Percentiles rank a stretch among this genome's conserved stretches.
phyloP scores from a whole-genome alignment of 1,140 invertebrate species.

The Cephus cinctus region DNA sequence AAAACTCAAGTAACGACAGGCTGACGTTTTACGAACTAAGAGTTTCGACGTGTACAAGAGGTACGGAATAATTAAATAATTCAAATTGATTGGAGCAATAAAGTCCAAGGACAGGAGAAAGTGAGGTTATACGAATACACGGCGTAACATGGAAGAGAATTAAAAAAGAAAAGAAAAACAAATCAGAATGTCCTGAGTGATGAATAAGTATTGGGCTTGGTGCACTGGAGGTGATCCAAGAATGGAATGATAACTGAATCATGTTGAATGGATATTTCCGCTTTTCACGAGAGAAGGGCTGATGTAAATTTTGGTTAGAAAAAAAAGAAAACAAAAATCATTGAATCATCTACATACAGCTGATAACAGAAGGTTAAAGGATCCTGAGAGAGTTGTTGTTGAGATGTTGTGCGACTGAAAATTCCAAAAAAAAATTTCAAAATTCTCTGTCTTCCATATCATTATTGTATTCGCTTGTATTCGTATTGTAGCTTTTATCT shows the following conservation, averaged over 20 bases:
- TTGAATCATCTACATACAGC: conserved; percentile 12
- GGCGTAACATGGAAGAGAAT: too few species aligned
- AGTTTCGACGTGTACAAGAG: conserved; percentile 18
- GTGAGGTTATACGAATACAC: too few species aligned
- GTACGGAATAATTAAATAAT: too few species aligned
- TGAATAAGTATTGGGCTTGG: too few species aligned
- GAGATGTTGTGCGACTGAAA: too few species aligned
- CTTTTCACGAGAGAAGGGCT: background rate
- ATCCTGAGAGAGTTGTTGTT: too few species aligned
- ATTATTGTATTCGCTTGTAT: conserved; percentile 33
- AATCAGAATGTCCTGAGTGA: background rate
- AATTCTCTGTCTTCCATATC: conserved; percentile 26
- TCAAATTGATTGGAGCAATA: conserved; percentile 13
- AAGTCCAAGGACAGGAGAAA: conserved; percentile 5
- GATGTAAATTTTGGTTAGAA: background rate
- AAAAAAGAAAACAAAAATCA: conserved; percentile 6
- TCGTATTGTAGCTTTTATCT: conserved; percentile 20
- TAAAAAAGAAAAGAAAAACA: conserved; percentile 20
- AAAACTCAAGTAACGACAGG: conserved; percentile 22
- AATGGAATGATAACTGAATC: too few species aligned
- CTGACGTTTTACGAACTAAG: conserved; percentile 20
- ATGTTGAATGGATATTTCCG: too few species aligned
- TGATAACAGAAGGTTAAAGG: too few species aligned
- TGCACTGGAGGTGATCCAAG: too few species aligned
- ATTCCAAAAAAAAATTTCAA: conserved; percentile 26